Conservation (phyloP, 2,888 invertebrate species). For the Mythimna pallens region DNA sequence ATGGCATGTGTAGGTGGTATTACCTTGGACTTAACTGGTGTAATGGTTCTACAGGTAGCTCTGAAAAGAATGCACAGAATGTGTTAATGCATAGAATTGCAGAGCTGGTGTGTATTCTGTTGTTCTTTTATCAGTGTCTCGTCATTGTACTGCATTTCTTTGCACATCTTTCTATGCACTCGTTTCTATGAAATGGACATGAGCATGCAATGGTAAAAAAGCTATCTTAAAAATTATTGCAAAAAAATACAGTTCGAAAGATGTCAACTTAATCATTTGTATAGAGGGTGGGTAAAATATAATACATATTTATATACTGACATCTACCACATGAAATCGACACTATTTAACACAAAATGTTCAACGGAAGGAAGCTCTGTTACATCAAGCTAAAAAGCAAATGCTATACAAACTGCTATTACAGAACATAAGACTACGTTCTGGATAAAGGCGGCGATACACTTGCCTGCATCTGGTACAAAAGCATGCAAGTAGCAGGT, state of each 20-base stretch:
- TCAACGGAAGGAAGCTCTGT: constrained; percentile 22
- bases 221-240: constrained; percentile 74
- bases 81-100: constrained; percentile 82
- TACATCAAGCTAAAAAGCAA: constrained; percentile 40
- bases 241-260: constrained; percentile 86
- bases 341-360: constrained; percentile 51
- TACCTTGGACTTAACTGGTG: constrained; percentile 71
- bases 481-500: too few relatives aligned
- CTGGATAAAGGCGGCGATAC: too few relatives aligned
- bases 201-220: constrained; percentile 75
- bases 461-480: too few relatives aligned
- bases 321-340: constrained; percentile 59
- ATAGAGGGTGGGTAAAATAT: constrained; percentile 27
- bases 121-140: constrained; percentile 61
- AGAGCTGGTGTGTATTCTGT: constrained; percentile 67
- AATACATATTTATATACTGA: constrained; percentile 47
- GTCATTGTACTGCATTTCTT: constrained; percentile 85
- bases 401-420: constrained; percentile 5
- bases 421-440: neutral
- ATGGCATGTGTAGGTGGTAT: constrained; percentile 44
- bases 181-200: constrained; percentile 75
- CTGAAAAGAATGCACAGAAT: constrained; percentile 90
- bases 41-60: constrained; percentile 82
- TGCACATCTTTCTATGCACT: constrained; percentile 89
- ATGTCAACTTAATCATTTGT: constrained; percentile 62